phyloP scores from a whole-genome alignment of 2,113 vertebrate species.

The Urocitellus parryii region DNA sequence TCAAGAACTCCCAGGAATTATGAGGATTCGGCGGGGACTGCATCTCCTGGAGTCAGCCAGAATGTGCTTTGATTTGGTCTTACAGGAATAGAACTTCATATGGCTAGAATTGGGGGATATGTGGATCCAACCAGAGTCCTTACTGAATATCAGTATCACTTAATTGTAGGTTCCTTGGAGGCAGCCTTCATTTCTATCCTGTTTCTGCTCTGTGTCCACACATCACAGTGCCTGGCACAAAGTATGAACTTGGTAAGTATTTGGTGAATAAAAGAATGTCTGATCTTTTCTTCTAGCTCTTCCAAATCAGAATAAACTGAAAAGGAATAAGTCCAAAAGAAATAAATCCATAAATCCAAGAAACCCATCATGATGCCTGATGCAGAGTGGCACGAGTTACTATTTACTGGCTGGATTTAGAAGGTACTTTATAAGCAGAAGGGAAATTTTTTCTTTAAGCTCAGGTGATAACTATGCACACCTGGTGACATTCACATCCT shows the following conservation, averaged over 20 bases:
- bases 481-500: conserved; percentile 45
- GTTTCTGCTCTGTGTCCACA: not conserved
- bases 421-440: not conserved
- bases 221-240: not conserved
- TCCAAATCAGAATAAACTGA: not conserved
- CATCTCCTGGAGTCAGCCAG: not conserved
- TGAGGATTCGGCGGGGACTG: not conserved
- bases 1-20: no score
- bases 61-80: not conserved
- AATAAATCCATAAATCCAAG: not conserved
- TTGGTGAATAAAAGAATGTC: not conserved
- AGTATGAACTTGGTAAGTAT: not conserved
- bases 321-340: not conserved
- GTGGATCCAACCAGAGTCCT: not conserved
- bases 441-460: not conserved
- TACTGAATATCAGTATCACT: not conserved
- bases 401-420: not conserved
- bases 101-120: not conserved
- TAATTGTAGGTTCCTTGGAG: not conserved
- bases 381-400: not conserved
- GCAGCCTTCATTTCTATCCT: not conserved
- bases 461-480: not conserved
- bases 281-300: not conserved
- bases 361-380: not conserved
- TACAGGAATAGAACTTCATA: not conserved